phyloP scores from a whole-genome alignment of 2,113 vertebrate species.

The Lepus timidus region DNA sequence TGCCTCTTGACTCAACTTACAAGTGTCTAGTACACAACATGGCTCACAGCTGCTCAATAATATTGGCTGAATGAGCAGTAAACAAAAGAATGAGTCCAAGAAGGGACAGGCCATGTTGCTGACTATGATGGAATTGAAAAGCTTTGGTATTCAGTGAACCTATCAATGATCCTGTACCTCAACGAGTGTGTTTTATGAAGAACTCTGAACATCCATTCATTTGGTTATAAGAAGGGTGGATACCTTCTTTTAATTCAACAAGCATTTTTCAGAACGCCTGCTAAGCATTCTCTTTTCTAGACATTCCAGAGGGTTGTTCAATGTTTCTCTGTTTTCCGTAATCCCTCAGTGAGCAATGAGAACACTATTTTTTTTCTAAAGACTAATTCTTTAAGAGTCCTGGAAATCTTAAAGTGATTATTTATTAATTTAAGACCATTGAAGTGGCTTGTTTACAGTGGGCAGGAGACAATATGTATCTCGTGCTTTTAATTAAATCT shows the following conservation, averaged over 20 bases:
- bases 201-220: not conserved
- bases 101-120: not conserved
- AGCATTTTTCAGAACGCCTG: constrained; percentile 3
- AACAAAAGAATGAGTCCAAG: not conserved
- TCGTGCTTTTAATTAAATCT: constrained; percentile 30
- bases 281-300: not conserved
- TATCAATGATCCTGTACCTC: not conserved
- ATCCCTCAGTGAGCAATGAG: not conserved
- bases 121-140: not conserved
- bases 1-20: not conserved
- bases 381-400: not conserved
- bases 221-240: not conserved
- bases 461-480: not conserved
- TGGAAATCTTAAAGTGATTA: constrained; percentile 32
- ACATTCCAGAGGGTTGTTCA: not conserved
- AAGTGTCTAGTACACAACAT: not conserved
- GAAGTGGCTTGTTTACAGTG: not conserved
- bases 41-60: not conserved
- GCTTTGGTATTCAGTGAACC: not conserved
- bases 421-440: not conserved
- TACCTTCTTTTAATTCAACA: not conserved
- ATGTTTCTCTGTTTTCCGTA: not conserved
- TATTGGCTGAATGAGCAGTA: not conserved
- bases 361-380: not conserved
- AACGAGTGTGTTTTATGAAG: not conserved